A percentile compares a stretch with the other conserved stretches of the same genome.
phyloP scores from a whole-genome alignment of 2,888 invertebrate species.

The Caenorhabditis panamensis region DNA sequence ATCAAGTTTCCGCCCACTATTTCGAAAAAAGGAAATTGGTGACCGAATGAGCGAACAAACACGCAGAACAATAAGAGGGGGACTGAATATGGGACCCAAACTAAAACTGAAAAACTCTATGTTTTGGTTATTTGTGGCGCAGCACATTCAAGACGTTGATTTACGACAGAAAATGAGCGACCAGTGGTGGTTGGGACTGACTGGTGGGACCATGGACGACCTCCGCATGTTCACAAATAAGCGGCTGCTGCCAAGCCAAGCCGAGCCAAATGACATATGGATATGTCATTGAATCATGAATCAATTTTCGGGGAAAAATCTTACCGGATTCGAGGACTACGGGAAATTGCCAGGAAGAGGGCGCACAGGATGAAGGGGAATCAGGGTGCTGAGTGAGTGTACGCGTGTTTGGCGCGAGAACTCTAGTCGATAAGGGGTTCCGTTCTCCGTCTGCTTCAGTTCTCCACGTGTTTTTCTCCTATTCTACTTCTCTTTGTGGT shows the following conservation, averaged over 20 bases:
- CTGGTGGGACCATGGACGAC: slow-evolving; percentile 27
- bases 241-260: slow-evolving; percentile 42
- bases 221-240: slow-evolving; percentile 46
- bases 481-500: slow-evolving; percentile 17
- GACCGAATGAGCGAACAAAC: neutral
- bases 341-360: slow-evolving; percentile 16
- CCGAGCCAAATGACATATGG: slow-evolving; percentile 44
- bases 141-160: slow-evolving; percentile 16
- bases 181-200: neutral
- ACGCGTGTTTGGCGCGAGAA: neutral
- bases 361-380: neutral
- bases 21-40: slow-evolving; percentile 7
- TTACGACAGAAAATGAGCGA: slow-evolving; percentile 32
- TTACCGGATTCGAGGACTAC: slow-evolving; percentile 45
- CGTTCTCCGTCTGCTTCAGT: slow-evolving; percentile 49
- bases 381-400: neutral
- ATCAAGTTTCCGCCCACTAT: slow-evolving; percentile 21
- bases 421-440: slow-evolving; percentile 37
- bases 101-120: neutral
- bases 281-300: slow-evolving; percentile 40
- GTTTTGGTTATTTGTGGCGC: neutral
- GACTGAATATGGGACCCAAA: neutral
- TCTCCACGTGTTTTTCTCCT: slow-evolving; percentile 34
- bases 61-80: neutral
- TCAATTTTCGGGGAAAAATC: slow-evolving; percentile 40